Conservation (phyloP, 2,888 invertebrate genomes). For the Macrosiphum euphorbiae region DNA sequence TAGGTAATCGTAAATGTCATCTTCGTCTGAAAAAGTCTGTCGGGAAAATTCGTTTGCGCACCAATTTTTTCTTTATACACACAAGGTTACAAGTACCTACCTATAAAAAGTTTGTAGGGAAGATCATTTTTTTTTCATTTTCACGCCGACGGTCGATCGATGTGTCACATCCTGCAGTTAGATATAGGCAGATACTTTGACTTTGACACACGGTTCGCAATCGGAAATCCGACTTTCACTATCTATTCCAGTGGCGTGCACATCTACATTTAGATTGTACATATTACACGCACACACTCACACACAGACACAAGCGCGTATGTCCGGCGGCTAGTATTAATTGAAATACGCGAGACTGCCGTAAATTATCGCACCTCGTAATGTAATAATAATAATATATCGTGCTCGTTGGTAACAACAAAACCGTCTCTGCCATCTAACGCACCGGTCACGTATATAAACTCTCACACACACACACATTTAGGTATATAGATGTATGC, state of each 20-base stretch:
- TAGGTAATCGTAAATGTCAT: no score
- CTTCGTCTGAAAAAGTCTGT: not conserved
- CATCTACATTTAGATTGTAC: not conserved
- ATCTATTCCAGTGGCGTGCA: not conserved
- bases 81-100: not conserved
- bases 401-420: not conserved
- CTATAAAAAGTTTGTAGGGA: not conserved
- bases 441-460: conserved; percentile 18
- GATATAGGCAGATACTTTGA: not conserved
- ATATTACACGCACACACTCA: not conserved
- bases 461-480: not conserved
- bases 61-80: not conserved
- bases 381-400: conserved; percentile 4
- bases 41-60: not conserved
- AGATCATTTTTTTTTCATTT: not conserved
- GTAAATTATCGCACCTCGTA: conserved; percentile 20
- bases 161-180: not conserved
- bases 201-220: not conserved
- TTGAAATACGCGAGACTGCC: not conserved
- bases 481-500: no score
- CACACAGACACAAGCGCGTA: not conserved
- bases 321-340: not conserved
- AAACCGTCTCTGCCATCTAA: not conserved
- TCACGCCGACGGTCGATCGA: not conserved
- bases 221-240: not conserved